Base-by-base conservation (phyloP, 2,113 vertebrate species). In the Megaleporinus macrocephalus region DNA sequence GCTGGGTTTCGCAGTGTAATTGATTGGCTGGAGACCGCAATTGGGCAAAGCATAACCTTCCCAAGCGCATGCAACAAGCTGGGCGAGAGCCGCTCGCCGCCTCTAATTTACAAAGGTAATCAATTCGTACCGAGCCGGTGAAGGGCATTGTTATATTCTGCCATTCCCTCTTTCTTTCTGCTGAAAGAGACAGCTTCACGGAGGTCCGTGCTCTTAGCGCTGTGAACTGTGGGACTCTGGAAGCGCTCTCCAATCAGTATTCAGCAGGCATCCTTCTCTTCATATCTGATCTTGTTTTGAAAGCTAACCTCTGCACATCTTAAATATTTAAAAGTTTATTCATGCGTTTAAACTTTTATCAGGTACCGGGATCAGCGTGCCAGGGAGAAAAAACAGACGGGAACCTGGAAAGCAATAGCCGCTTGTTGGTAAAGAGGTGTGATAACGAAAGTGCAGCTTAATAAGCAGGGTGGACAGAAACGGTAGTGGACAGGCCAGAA, bases 291-390 rank as follows among this genome's bases (percentile, higher is more conserved):
- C 30, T 22, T 18, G 51, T 53, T 81, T 55, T 49, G 62, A 84
- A 70, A 51, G 20, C 81, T 79, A 80, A 41, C 30, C 62, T 63
- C 51, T 59, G 29, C 63, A 16, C 33, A 15, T 36, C 10, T 1
- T 81, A 78, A 83, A 74, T 57, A 81, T 81, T 86, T 81, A 75
- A 86, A 83, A 33, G 75, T 86, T 74, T 41, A 30, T 9, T 5
- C 26, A 10, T 12, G 14, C 76, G 16, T 72, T 81, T 73, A 80
- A 82, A 82, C 13, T 76, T 72, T 44, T 75, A 81, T 80, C 33
- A 79, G 7, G 0, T 76, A 12, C 24, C 70, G 80, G 55, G 53
- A 15, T 76, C 24, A 4, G 47, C 36, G 36, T 33, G 16, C 41
- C 2, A 24, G 15, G 69, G 16, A 20, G 16, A 33, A 20, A n/a